These are phyloP conservation scores for Odocoileus virginianus DNA, from an alignment of 2,113 vertebrate genomes.

Conservation along the genomic window DNA sequence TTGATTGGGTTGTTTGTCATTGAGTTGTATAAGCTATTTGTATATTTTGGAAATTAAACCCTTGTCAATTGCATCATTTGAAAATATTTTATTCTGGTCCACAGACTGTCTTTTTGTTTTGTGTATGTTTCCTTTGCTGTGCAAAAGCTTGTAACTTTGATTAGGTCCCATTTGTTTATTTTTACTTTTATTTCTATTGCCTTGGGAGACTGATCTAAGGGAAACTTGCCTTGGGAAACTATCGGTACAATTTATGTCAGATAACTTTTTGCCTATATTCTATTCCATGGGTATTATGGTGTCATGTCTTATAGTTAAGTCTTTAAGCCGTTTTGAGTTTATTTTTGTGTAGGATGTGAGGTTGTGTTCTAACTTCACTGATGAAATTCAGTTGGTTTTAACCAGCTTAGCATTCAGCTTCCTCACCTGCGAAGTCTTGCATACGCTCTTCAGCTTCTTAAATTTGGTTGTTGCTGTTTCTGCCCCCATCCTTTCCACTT, in stretches of 20 bases:
- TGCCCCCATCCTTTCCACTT: neutral
- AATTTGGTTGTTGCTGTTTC: neutral
- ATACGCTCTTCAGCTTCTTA: neutral
- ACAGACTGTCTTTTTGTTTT: neutral
- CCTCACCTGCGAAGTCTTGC: neutral
- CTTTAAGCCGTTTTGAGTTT: neutral
- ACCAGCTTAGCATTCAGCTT: neutral
- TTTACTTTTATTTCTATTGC: neutral
- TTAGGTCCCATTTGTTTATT: neutral
- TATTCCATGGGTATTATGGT: neutral
- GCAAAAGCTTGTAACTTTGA: neutral
- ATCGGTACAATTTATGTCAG: neutral
- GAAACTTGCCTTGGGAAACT: neutral
- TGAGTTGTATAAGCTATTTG: neutral
- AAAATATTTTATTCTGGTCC: neutral
- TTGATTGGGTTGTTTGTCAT: neutral
- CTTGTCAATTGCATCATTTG: neutral
- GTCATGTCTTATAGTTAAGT: neutral
- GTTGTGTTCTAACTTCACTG: neutral
- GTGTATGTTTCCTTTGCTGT: neutral
- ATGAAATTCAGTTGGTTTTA: neutral
- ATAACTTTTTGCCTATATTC: neutral
- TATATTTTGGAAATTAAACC: neutral
- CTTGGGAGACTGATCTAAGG: neutral
- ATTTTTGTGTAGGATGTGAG: neutral